Evolutionary conservation across 2,888 invertebrate genomes (phyloP).

Genomic region (Xylophagus ater): DNA sequence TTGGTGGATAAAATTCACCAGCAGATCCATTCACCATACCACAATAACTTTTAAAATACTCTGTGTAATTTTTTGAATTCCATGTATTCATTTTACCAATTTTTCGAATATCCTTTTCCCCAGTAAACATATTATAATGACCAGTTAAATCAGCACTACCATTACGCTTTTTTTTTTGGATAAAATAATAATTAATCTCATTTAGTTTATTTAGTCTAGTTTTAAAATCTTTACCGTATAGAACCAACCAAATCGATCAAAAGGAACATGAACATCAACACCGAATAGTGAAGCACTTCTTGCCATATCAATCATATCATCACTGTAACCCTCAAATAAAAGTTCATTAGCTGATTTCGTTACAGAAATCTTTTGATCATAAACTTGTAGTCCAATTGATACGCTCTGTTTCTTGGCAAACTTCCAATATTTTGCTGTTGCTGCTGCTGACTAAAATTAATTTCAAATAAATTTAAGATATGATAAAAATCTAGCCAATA

Average conservation of each 20-base stretch:
- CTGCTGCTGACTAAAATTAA: slow-evolving; percentile 39
- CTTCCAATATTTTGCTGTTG: slow-evolving; percentile 46
- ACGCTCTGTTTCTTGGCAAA: slow-evolving; percentile 47
- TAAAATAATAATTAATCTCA: slow-evolving; percentile 21
- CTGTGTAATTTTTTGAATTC: slow-evolving; percentile 53
- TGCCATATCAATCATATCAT: slow-evolving; percentile 57
- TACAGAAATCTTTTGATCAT: slow-evolving; percentile 46
- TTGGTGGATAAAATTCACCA: slow-evolving; percentile 68
- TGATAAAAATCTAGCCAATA: not conserved
- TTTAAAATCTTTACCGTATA: slow-evolving; percentile 44
- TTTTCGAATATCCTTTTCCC: slow-evolving; percentile 46
- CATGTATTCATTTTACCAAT: slow-evolving; percentile 61
- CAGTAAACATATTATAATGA: slow-evolving; percentile 63
- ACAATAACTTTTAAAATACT: slow-evolving; percentile 44
- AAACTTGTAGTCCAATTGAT: slow-evolving; percentile 47
- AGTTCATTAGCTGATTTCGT: slow-evolving; percentile 56
- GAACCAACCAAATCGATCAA: slow-evolving; percentile 80
- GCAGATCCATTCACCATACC: slow-evolving; percentile 58
- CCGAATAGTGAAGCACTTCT: slow-evolving; percentile 46
- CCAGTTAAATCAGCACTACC: slow-evolving; percentile 63
- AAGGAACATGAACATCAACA: slow-evolving; percentile 46
- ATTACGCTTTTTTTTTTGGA: too few relatives aligned
- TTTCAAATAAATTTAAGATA: slow-evolving; percentile 13
- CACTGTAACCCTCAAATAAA: slow-evolving; percentile 71
- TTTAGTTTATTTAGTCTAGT: not conserved